Base-by-base conservation (phyloP, 2,797 vertebrate genomes). In the Gila robusta region DNA sequence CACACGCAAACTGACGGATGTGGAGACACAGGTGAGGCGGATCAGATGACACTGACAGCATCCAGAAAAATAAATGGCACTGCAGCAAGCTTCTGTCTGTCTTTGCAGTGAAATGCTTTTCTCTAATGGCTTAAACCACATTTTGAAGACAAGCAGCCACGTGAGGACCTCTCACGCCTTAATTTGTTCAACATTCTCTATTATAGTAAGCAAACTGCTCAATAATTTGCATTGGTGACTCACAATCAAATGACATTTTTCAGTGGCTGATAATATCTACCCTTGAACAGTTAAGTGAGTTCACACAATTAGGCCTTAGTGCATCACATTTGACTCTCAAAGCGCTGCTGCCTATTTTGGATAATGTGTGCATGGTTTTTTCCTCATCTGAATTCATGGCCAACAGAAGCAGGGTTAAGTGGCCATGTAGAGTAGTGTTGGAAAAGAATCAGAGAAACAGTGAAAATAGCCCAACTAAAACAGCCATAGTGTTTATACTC, bases 1-100 rank as follows among this genome's bases (percentile, higher is more conserved):
- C 90, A 96, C 96, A 10, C 95, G 94, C 70, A 96, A 96, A 89
- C 92, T 96, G 86, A 95, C 95, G 56, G 94, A 96, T 47, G 93
- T 95, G 23, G 95, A 96, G 91, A 96, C 94, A 23, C 95, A 96
- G 96, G 96, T 96, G 91, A 93, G 93, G 23, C 44, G 89, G 71
- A 71, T 84, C 81, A 76, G 62, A 49, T 2, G 10, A 54, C 83
- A 72, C 83, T 78, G 79, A 79, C 26, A 4, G 81, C 77, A 66
- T 84, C 41, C 79, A 69, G n/a, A 49, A 12, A 70, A 49, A 81
- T 9, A 74, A 67, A 67, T 35, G 37, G 39, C 83, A 82, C 54
- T 49, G 44, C 54, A 5, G 5, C 28, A 26, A 72, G n/a, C 10
- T 54, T 82, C 59, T 39, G 73, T 62, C 52, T 72, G 49, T 37